Evolutionary conservation across 2,888 invertebrate species (phyloP), one percentile per base, ranked within the genome.

Genomic region (Harmothoe impar): DNA sequence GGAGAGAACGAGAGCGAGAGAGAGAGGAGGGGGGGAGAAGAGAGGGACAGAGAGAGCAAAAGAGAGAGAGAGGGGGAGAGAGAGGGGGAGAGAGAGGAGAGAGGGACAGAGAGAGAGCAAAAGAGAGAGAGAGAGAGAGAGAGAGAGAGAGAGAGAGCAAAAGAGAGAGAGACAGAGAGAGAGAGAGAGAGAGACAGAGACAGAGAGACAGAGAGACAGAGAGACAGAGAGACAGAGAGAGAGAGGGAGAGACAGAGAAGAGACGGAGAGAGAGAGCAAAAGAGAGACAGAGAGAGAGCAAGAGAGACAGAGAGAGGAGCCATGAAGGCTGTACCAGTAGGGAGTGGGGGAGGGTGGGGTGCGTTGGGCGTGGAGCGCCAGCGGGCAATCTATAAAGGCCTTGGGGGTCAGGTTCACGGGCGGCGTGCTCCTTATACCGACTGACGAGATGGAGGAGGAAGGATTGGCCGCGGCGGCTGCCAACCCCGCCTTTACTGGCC

Each of bases 241-340:
- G 17, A 15, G 12, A 52, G 17, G 54, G 54, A 17, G 54, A 52
- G 17, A 52, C 17, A 17, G 54, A 52, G 54, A 52, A 10, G 54
- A 52, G 10, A 52, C 17, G 17, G 54, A 10, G 54, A 15, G 12
- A 52, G 54, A 17, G 54, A 52, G 54, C 54, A 52, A 10, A 15
- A 52, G 10, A 17, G 54, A 17, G 54, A 52, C 54, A 17, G 54
- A 17, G 54, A 52, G 54, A 17, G 54, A 17, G 54, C 17, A 17
- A 52, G 17, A 17, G 54, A 52, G 17, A 10, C 12, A 52, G 54
- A 10, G 10, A n/a, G n/a, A n/a, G 62, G 3, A 15, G n/a, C 62
- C 62, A 62, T 62, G n/a, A 62, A 62, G 62, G 62, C n/a, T 62
- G 62, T 20, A n/a, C n/a, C n/a, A n/a, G n/a, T n/a, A n/a, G n/a